Conservation (phyloP, 1,140 invertebrate species). For the Pantala flavescens region DNA sequence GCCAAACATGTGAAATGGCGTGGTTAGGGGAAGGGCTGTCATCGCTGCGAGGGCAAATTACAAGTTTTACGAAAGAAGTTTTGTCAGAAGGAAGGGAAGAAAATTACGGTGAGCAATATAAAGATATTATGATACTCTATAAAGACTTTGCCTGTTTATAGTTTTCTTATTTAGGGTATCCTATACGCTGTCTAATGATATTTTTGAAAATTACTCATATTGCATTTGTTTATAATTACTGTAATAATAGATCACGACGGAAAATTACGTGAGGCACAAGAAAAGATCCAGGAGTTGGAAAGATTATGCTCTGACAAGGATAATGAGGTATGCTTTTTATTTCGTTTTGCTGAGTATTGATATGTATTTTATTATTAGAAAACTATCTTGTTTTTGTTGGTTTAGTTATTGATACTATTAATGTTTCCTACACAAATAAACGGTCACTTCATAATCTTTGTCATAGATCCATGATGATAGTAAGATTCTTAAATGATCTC, state of each 20-base stretch:
- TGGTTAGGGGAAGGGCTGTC: slow-evolving; percentile 61
- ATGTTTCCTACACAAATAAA: too few relatives aligned
- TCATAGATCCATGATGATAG: too few relatives aligned
- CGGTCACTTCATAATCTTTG: too few relatives aligned
- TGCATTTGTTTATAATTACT: neutral
- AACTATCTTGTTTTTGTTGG: too few relatives aligned
- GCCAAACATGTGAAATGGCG: slow-evolving; percentile 45
- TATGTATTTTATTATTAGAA: too few relatives aligned
- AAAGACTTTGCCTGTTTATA: slow-evolving; percentile 15
- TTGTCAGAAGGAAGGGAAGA: slow-evolving; percentile 47
- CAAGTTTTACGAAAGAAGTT: slow-evolving; percentile 62
- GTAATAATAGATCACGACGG: slow-evolving; percentile 16
- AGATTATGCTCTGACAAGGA: slow-evolving; percentile 12
- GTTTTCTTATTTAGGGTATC: neutral
- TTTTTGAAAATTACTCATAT: neutral
- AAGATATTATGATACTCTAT: neutral
- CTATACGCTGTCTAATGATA: neutral
- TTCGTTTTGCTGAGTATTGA: neutral
- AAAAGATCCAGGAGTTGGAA: slow-evolving; percentile 25
- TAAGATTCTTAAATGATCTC: too few relatives aligned
- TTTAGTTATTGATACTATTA: too few relatives aligned
- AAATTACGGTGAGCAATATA: slow-evolving; percentile 38
- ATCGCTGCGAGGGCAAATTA: slow-evolving; percentile 62
- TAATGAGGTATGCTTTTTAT: slow-evolving; percentile 12
- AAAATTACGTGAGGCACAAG: slow-evolving; percentile 29